Percentiles rank a stretch among this genome's conserved stretches.
Conservation (phyloP, 1,140 invertebrate species). For the Schlechtendalia chinensis region DNA sequence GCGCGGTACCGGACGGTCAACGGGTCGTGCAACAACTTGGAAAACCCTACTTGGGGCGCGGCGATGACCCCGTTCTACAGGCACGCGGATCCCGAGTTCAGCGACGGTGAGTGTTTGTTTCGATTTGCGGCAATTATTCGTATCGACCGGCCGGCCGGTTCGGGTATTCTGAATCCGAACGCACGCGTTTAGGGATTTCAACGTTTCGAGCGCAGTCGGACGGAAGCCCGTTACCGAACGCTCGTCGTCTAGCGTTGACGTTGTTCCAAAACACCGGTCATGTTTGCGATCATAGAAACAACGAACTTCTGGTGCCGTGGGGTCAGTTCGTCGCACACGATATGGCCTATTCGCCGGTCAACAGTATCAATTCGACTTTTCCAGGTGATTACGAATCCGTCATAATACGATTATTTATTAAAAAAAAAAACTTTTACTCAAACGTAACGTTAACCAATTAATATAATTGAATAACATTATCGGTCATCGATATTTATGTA, state of each 20-base stretch:
- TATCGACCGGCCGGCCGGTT: too few relatives aligned
- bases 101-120: conserved; percentile 64
- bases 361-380: conserved; percentile 21
- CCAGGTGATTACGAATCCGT: conserved; percentile 8
- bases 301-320: background rate
- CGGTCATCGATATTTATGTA: too few relatives aligned
- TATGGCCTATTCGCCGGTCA: background rate
- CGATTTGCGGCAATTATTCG: too few relatives aligned
- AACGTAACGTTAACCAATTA: too few relatives aligned
- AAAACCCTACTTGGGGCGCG: conserved; percentile 68
- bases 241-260: conserved; percentile 59
- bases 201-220: conserved; percentile 57
- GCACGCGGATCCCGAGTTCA: conserved; percentile 70
- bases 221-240: conserved; percentile 59
- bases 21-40: conserved; percentile 79
- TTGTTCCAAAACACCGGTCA: conserved; percentile 58
- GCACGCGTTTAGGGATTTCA: conserved; percentile 34
- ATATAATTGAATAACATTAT: too few relatives aligned
- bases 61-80: conserved; percentile 75
- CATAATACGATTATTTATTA: too few relatives aligned
- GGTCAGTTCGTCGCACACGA: conserved; percentile 29
- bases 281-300: conserved; percentile 27
- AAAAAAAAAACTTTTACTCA: too few relatives aligned
- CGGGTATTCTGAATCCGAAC: background rate
- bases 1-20: conserved; percentile 67